Evolutionary conservation across 2,113 vertebrate species (phyloP), one percentile per base, ranked within the genome.

Genomic region (Phalacrocorax brasilianus): DNA sequence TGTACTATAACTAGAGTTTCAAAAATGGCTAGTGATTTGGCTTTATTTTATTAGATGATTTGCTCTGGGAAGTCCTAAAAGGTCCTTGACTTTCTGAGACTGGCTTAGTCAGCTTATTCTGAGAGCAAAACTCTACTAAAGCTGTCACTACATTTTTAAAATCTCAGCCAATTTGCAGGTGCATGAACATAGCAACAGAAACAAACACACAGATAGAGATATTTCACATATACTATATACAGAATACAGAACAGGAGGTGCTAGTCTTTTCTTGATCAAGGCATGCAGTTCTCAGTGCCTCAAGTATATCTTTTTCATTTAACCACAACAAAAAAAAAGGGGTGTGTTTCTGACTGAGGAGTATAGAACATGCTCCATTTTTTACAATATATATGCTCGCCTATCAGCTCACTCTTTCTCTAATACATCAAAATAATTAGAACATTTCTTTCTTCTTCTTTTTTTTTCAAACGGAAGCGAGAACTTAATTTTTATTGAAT

Each of bases 251-350:
- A 65, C 88, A 90, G 95, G 88, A 92, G 85, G 47, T 83, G 66
- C 61, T 91, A 80, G 93, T 83, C 78, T 93, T 96, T 90, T 68
- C 92, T 89, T 95, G 77, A 91, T n/a, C 77, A 78, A 85, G 56
- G 68, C 70, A 52, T 72, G 56, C 61, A 75, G 53, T 58, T 91
- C 21, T 91, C 56, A 38, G 53, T 30, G 14, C 65, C 68, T 85
- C 24, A 45, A 85, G 21, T 40, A 20, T 28, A 66, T 85, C 8
- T 55, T 76, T 62, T 77, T 67, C 15, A 35, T 88, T 71, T 88
- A 75, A 56, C 22, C 33, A 68, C 6, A 44, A 44, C 38, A 38
- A 38, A 2, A 49, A 58, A 49, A 76, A 61, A 19, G 40, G 20
- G 11, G 6, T 47, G 76, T 80, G 10, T 89, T 92, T 79, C 61